Conservation (phyloP, 2,888 invertebrate genomes). For the Nephrotoma appendiculata region DNA sequence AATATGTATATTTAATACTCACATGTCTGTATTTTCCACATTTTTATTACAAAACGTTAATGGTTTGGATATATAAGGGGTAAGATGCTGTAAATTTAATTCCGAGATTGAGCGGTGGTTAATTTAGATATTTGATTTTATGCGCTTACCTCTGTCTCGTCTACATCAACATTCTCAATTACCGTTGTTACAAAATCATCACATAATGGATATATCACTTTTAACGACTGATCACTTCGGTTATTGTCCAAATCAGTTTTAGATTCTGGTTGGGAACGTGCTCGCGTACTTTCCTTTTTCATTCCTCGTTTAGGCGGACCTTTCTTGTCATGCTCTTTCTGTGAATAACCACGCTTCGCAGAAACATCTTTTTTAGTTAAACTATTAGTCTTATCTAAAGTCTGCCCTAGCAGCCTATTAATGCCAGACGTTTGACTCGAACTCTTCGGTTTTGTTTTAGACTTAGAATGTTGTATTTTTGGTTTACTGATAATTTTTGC, state of each 20-base stretch:
- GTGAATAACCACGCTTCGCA: background rate
- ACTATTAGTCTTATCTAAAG: background rate
- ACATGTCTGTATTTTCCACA: background rate
- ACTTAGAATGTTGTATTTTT: background rate
- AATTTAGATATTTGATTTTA: background rate
- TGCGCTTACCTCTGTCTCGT: background rate
- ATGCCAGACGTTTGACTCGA: background rate
- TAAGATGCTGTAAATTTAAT: background rate
- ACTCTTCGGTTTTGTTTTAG: background rate
- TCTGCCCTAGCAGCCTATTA: background rate
- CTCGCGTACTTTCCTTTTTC: background rate
- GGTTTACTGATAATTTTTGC: background rate
- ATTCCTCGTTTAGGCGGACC: background rate
- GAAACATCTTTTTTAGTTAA: background rate
- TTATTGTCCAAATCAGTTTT: background rate
- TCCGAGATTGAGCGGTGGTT: background rate
- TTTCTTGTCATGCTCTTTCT: background rate
- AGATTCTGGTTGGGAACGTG: background rate
- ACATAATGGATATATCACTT: background rate
- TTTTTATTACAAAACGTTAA: background rate
- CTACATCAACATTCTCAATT: background rate
- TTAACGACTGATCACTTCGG: background rate
- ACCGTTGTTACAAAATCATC: background rate
- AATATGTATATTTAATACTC: background rate
- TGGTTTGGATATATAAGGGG: background rate